phyloP scores from a whole-genome alignment of 2,888 invertebrate species.

The Epicampocera succincta region DNA sequence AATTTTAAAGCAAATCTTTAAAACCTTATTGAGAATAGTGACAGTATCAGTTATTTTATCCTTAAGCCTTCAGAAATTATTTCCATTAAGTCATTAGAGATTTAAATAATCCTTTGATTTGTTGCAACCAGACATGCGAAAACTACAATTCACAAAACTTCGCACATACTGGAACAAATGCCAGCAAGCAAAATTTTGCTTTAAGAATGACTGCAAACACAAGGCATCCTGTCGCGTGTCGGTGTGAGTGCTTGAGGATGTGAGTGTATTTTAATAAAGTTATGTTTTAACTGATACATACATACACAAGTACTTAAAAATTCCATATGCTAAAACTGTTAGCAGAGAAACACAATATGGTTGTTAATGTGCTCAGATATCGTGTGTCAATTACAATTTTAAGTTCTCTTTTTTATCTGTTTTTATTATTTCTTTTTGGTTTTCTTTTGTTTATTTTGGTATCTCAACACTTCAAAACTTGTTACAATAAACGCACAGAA shows the following conservation, averaged over 20 bases:
- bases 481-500: background rate
- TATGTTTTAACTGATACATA: background rate
- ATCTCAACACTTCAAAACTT: background rate
- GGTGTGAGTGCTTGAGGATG: background rate
- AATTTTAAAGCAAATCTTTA: slow-evolving; percentile 4
- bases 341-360: slow-evolving; percentile 34
- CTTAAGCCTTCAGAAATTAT: slow-evolving; percentile 1
- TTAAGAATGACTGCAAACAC: background rate
- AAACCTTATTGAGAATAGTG: background rate
- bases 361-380: slow-evolving; percentile 46
- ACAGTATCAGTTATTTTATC: slow-evolving; percentile 1
- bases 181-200: background rate
- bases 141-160: slow-evolving; percentile 20
- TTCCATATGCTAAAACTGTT: background rate
- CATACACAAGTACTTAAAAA: no score
- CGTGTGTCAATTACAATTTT: slow-evolving; percentile 50
- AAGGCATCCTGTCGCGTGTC: background rate
- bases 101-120: slow-evolving; percentile 58
- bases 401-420: background rate
- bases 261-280: background rate
- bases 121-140: slow-evolving; percentile 34
- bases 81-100: slow-evolving; percentile 39
- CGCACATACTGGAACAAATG: background rate
- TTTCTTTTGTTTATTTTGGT: no score
- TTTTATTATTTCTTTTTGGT: background rate